Base-by-base conservation (phyloP, 2,888 invertebrate species). In the Escarpia spicata region DNA sequence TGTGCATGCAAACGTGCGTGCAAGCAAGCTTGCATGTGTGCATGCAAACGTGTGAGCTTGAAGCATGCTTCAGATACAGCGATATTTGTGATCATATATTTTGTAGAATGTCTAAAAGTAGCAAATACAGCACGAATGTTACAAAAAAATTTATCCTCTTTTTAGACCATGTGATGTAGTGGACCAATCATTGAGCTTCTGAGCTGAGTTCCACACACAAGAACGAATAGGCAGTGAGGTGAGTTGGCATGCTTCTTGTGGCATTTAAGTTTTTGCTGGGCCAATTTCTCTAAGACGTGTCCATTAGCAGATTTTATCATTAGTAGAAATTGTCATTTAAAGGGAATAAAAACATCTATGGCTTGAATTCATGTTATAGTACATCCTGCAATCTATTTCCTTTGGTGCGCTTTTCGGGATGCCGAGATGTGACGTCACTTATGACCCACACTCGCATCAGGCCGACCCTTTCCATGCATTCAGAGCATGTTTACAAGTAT, bases 191-290 rank as follows among this genome's bases (percentile, higher is more conserved):
- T 75, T 19, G 75, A 75, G 75, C 75, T 75, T 75, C 75, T 75
- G 75, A 75, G 75, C 75, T 75, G 75, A 75, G 19, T 15, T 19
- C 15, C 26, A 15, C 19, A 19, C n/a, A 26, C 75, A 75, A 75
- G 75, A 75, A 75, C 75, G 75, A 75, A 75, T 75, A 75, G 75
- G 75, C 75, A 26, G 75, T n/a, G 19, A 75, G 75, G 75, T 75
- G 75, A 75, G 75, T 75, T 75, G 26, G 19, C 26, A 26, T n/a
- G 6, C 19, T 75, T 75, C 2, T 75, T 75, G 75, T 3, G 6
- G 75, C 75, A 26, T 75, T 75, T n/a, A 15, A 75, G 19, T n/a
- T 75, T 75, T 26, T 75, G 75, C 2, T 60, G 19, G 75, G 75
- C 75, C 19, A 26, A n/a, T 26, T 26, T 75, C 60, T 4, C 26